Conservation (phyloP, 2,888 invertebrate genomes). For the Galerucella pusilla region DNA sequence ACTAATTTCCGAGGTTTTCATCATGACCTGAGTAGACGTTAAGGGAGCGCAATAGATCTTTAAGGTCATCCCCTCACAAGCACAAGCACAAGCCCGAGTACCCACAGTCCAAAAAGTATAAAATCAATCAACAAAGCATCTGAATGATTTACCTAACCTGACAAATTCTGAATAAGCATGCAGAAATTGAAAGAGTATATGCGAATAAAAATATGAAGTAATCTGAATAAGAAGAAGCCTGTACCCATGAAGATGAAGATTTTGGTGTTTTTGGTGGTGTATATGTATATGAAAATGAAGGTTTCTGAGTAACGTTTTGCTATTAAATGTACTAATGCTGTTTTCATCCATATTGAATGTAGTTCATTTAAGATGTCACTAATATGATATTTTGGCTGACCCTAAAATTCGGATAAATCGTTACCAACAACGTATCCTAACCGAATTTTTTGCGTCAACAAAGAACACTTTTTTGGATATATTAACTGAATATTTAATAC, state of each 20-base stretch:
- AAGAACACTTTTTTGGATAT: constrained; percentile 11
- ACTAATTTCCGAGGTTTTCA: too few relatives aligned
- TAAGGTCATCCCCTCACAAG: too few relatives aligned
- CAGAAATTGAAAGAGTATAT: too few relatives aligned
- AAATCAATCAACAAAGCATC: too few relatives aligned
- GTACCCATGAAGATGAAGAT: background rate
- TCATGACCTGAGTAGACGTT: too few relatives aligned
- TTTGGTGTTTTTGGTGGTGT: background rate
- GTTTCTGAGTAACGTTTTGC: background rate
- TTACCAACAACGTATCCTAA: background rate
- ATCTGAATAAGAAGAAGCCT: background rate
- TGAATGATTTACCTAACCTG: too few relatives aligned
- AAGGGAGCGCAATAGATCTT: too few relatives aligned
- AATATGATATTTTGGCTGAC: background rate
- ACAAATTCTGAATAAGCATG: too few relatives aligned
- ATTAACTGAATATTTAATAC: constrained; percentile 5
- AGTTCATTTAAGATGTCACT: background rate
- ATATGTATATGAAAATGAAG: background rate
- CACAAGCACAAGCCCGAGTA: too few relatives aligned
- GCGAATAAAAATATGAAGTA: too few relatives aligned
- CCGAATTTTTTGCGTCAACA: background rate
- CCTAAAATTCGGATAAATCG: background rate
- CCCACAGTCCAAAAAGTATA: too few relatives aligned
- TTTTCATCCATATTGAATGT: background rate
- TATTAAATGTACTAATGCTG: background rate